Conservation (phyloP, 2,888 invertebrate species). For the Agrotis exclamationis region DNA sequence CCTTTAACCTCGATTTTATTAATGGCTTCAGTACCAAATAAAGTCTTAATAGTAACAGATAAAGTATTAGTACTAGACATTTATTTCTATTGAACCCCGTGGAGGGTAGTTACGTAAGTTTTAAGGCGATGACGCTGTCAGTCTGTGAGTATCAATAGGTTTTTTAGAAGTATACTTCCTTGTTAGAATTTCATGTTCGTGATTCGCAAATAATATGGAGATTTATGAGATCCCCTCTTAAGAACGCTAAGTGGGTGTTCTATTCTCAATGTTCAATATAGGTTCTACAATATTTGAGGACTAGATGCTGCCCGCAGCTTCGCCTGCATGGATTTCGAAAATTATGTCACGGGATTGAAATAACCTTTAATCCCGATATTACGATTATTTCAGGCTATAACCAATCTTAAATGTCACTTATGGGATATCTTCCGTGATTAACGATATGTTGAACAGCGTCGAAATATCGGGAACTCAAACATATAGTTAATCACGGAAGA, state of each 20-base stretch:
- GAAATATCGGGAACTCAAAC: no score
- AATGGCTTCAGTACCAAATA: conserved; percentile 41
- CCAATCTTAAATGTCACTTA: no score
- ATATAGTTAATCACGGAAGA: no score
- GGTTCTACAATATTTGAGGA: no score
- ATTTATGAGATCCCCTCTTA: not conserved
- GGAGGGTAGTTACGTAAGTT: conserved; percentile 22
- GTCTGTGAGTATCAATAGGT: not conserved
- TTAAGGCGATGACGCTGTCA: conserved; percentile 4
- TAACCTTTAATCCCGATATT: no score
- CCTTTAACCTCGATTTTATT: conserved; percentile 44
- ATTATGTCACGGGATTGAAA: no score
- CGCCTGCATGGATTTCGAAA: no score
- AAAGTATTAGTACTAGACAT: conserved; percentile 17
- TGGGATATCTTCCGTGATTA: no score
- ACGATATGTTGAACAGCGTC: no score
- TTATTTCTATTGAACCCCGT: conserved; percentile 32
- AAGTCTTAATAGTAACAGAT: conserved; percentile 27
- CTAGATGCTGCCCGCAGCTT: no score
- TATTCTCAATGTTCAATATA: not conserved
- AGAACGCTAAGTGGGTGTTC: not conserved
- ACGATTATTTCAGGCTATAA: no score
- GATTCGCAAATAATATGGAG: not conserved
- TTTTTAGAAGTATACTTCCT: not conserved
- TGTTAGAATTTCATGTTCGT: not conserved